These are phyloP conservation scores for Macrotrachela quadricornifera DNA, from an alignment of 1,140 invertebrate species.

Conservation along the genomic window DNA sequence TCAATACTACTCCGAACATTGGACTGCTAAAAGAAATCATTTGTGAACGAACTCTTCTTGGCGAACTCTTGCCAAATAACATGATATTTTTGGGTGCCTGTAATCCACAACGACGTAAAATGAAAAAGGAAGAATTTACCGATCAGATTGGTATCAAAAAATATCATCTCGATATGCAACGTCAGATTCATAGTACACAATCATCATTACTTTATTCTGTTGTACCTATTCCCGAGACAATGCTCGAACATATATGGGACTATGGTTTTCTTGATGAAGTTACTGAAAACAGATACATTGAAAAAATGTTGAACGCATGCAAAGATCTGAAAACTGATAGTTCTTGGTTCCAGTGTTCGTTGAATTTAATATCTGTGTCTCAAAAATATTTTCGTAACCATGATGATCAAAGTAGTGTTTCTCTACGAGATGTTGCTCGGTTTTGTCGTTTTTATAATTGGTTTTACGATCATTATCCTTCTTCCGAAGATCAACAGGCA, in stretches of 20 bases:
- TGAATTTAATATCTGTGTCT: neutral
- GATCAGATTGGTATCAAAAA: too few species aligned
- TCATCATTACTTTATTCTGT: constrained; percentile 14
- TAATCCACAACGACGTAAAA: too few species aligned
- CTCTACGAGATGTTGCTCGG: constrained; percentile 15
- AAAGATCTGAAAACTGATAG: neutral
- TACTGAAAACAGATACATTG: constrained; percentile 13
- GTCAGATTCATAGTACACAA: constrained; percentile 10
- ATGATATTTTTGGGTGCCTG: too few species aligned
- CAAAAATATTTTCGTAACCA: constrained; percentile 11
- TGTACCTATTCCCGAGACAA: constrained; percentile 13
- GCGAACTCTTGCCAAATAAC: neutral
- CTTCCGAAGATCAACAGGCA: too few species aligned
- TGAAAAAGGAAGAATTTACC: too few species aligned
- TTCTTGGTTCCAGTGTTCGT: neutral
- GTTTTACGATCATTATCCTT: neutral
- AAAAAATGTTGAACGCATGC: constrained; percentile 9
- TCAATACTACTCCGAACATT: constrained; percentile 25
- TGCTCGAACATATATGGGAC: constrained; percentile 16
- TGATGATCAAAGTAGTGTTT: constrained; percentile 11
- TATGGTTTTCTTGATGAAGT: constrained; percentile 12
- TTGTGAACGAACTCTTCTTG: constrained; percentile 18
- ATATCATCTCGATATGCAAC: neutral
- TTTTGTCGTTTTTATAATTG: constrained; percentile 12
- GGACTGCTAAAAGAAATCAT: constrained; percentile 24